Percentiles rank a stretch among this genome's conserved stretches.
phyloP scores from a whole-genome alignment of 2,113 vertebrate species.

The Leptocoma aspasia region DNA sequence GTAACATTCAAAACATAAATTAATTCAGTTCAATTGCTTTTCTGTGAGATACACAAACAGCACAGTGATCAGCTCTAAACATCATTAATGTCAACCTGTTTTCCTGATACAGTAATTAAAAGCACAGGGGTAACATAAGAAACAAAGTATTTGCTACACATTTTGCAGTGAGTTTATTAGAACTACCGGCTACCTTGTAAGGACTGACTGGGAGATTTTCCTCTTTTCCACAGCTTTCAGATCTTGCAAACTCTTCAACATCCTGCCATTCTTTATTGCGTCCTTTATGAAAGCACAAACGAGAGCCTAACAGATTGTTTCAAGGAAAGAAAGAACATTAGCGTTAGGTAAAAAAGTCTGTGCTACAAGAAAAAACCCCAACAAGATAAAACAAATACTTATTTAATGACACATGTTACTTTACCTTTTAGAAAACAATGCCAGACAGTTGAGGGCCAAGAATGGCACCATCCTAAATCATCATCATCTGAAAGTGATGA shows the following conservation, averaged over 20 bases:
- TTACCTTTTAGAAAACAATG: slow-evolving; percentile 98
- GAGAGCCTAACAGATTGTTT: slow-evolving; percentile 79
- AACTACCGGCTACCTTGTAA: slow-evolving; percentile 77
- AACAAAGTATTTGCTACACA: neutral
- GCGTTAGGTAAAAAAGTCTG: neutral
- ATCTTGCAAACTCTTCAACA: slow-evolving; percentile 87
- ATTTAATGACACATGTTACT: neutral
- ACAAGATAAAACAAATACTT: neutral
- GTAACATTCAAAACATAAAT: neutral
- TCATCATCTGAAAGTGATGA: slow-evolving; percentile 97
- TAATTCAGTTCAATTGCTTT: neutral
- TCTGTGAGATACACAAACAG: neutral
- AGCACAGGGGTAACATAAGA: neutral
- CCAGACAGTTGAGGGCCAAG: slow-evolving; percentile 96
- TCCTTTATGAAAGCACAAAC: slow-evolving; percentile 93
- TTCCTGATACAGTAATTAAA: neutral
- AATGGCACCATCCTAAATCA: slow-evolving; percentile 97
- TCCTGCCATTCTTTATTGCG: slow-evolving; percentile 91
- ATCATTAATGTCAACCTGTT: neutral
- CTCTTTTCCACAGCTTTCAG: slow-evolving; percentile 84
- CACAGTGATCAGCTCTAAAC: neutral
- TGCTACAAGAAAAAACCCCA: neutral
- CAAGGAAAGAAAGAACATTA: neutral
- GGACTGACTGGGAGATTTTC: slow-evolving; percentile 71
- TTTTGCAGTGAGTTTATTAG: neutral